Base-by-base conservation (phyloP, 2,797 vertebrate species). In the Diplodus sargus region DNA sequence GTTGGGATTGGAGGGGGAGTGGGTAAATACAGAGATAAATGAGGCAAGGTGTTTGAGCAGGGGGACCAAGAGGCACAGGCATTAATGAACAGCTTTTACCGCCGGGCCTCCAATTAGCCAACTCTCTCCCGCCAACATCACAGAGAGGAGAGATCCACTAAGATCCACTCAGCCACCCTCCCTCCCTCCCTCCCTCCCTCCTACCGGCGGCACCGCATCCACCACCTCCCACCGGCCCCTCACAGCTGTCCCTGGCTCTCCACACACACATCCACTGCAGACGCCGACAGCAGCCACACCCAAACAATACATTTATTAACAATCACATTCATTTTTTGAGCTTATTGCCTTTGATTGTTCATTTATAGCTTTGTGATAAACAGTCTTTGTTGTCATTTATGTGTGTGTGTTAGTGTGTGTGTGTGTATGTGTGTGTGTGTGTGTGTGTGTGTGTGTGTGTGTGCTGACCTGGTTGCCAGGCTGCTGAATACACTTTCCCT, bases 21-120 rank as follows among this genome's bases (percentile, higher is more conserved):
- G 84, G 84, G 87, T 92, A 94, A 94, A 95, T 92, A 91, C 85
- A 74, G 87, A 91, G 92, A 92, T 92, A 93, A 94, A 95, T 91
- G 93, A 93, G 92, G 90, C 87, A 91, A 89, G 89, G 91, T 92
- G 89, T 91, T 92, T 91, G 88, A 91, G 90, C 78, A 73, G 77
- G 70, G 84, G 88, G 89, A 90, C 90, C 89, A 74, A 81, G 85
- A 91, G 91, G 90, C 90, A 90, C 83, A 85, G 83, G 83, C 91
- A 89, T 91, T 95, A 95, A 95, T 93, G 94, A 95, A 94, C 93
- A 87, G 83, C 82, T 92, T 94, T 92, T 91, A 93, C 92, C 83
- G 89, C 87, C 81, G 83, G 93, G 92, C 90, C 86, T 93, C 93
- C 92, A 95, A 95, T 95, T 95, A 95, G 90, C 82, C 83, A 83